Base-by-base conservation (phyloP, 2,888 invertebrate species). In the Polydrusus pterygomalis region DNA sequence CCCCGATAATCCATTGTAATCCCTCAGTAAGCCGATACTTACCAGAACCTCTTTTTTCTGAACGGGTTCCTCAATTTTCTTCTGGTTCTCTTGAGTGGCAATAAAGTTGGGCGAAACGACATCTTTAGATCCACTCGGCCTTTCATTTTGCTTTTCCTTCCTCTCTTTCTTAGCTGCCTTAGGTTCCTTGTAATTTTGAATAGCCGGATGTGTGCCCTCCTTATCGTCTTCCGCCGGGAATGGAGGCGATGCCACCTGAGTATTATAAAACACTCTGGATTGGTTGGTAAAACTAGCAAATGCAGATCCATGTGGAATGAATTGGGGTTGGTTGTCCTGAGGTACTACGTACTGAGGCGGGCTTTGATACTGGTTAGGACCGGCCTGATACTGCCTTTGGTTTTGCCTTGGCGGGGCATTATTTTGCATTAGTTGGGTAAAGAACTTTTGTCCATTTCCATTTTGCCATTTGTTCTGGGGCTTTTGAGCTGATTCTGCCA, bases 221-320 rank as follows among this genome's bases (percentile, higher is more conserved):
- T 30, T 9, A 10, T 10, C 18, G 38, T 38, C 17, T 8, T 64
- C 13, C 30, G 64, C 13, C 3, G n/a, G n/a, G n/a, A n/a, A n/a
- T n/a, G 45, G 45, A 45, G 15, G 15, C 15, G 47, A 47, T n/a
- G 15, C 8, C 3, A 11, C n/a, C 43, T 13, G 47, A 47, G 5
- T 47, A 15, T 43, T 60, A 62, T 60, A 70, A 15, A 47, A 17
- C 11, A 17, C 60, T 49, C 47, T 56, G 9, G 70, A 17, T 38
- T 68, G 64, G n/a, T 34, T 74, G 30, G 49, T 62, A 49, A 77
- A 77, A 3, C 65, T 40, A 13, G 67, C 77, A 56, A 77, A 77
- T 0, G 77, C 77, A 15, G 74, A 74, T 11, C 72, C 70, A 30
- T 71, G 65, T 11, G 71, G 43, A 11, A 17, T 10, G 34, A 58